Evolutionary conservation across 1,140 invertebrate species (phyloP).

Genomic region (Theocolax elegans): DNA sequence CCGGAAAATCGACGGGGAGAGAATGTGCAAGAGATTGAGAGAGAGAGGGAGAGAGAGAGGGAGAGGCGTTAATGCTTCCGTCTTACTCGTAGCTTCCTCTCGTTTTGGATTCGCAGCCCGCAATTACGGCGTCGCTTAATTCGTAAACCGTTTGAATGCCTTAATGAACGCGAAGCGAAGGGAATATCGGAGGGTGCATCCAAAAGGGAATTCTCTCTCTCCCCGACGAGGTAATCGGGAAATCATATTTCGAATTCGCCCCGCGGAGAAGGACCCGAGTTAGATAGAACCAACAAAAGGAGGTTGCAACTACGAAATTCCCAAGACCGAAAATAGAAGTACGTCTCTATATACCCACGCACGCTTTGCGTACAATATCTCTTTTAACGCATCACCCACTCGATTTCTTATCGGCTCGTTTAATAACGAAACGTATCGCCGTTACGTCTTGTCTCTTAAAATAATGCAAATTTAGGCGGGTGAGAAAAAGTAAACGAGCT

Average conservation of each 20-base stretch:
- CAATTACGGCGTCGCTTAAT: conserved; percentile 53
- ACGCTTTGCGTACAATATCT: too few relatives aligned
- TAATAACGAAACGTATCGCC: too few relatives aligned
- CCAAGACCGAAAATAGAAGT: too few relatives aligned
- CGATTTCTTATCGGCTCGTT: too few relatives aligned
- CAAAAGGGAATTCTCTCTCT: conserved; percentile 48
- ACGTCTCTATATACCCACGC: too few relatives aligned
- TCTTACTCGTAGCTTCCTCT: conserved; percentile 20
- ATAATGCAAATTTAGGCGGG: too few relatives aligned
- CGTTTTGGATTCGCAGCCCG: conserved; percentile 52
- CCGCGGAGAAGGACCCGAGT: conserved; percentile 18
- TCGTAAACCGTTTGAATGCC: conserved; percentile 54
- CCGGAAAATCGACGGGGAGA: conserved; percentile 6
- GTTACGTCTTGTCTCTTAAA: too few relatives aligned
- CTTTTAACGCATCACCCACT: too few relatives aligned
- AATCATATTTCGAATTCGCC: conserved; percentile 51
- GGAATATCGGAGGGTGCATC: conserved; percentile 44
- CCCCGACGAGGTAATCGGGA: conserved; percentile 47
- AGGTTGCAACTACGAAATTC: too few relatives aligned
- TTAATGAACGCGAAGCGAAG: conserved; percentile 47
- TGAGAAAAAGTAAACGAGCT: too few relatives aligned
- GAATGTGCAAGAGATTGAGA: conserved; percentile 8
- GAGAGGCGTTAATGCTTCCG: conserved; percentile 4
- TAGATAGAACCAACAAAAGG: too few relatives aligned
- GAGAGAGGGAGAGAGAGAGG: background rate